Base-by-base conservation (phyloP, 1,140 invertebrate species). In the Thrips palmi region DNA sequence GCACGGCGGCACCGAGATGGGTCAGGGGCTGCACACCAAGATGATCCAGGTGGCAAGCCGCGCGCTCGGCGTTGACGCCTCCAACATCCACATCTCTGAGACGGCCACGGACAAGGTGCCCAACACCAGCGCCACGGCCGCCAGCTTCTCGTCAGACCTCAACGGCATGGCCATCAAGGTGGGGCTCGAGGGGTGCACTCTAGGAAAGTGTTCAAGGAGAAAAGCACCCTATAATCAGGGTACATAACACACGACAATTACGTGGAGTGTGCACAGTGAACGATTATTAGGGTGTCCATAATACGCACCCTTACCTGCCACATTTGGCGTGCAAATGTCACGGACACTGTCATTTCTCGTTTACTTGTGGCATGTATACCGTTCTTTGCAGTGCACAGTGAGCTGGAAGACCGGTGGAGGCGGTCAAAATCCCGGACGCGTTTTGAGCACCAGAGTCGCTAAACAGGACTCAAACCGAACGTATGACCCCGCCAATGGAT, bases 1-100 rank as follows among this genome's bases (percentile, higher is more conserved):
- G 19, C 88, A 94, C 54, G 85, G 83, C 28, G 91, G 89, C 12
- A 79, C 78, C 12, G 91, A 97, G 66, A 96, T 96, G 79, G 92
- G 92, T 1, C 91, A 96, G 62, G 92, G 91, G 2, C 58, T 96
- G 0, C 82, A 94, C 50, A 96, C 86, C 1, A 96, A 94, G 63
- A 88, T 92, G 76, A 77, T 35, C 23, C 34, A 62, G 58, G 71
- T 85, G 21, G 77, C 79, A 0, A 78, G 78, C 31, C 62, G 74
- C 44, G 67, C 66, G 2, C 59, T 97, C 2, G 71, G 67, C 23
- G 71, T 92, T 14, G 67, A 82, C 19, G 52, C 67, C 7, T 68
- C 74, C 0, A 72, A 77, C 50, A 87, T 97, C 48, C 76, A 91
- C 51, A 86, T 91, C 17, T 68, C 67, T 34, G 91, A 94, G 60